Evolutionary conservation across 2,797 vertebrate genomes (phyloP).

Genomic region (Galaxias olidus): DNA sequence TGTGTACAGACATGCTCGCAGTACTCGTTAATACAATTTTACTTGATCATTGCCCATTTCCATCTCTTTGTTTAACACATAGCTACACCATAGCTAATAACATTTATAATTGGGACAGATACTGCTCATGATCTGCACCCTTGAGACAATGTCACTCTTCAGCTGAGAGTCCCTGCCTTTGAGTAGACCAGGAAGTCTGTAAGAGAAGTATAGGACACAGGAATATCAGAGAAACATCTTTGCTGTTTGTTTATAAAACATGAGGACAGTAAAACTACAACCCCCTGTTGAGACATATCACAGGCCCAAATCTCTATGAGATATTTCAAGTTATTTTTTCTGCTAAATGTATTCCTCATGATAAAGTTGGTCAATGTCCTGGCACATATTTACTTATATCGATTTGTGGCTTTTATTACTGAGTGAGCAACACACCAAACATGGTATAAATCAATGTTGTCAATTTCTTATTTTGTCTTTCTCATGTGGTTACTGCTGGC

Average conservation of each 20-base stretch:
- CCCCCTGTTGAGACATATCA: conserved; percentile 1
- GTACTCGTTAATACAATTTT: no score
- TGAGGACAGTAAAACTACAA: conserved; percentile 1
- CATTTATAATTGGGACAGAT: neutral
- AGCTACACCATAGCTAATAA: neutral
- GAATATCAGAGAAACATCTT: neutral
- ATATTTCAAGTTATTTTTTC: neutral
- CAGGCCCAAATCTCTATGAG: neutral
- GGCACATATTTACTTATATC: no score
- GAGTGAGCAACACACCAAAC: no score
- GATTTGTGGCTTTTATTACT: no score
- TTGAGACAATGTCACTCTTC: conserved; percentile 6
- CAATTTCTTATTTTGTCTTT: no score
- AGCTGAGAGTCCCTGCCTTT: neutral
- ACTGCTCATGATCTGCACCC: neutral
- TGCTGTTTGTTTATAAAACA: neutral
- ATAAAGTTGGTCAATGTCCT: no score
- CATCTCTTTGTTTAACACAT: no score
- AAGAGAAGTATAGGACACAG: neutral
- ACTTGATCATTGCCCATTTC: no score
- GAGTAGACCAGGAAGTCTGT: neutral
- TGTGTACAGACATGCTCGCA: no score
- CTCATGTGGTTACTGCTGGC: no score
- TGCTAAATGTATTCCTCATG: neutral
- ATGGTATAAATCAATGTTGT: no score